Evolutionary conservation across 1,140 invertebrate species (phyloP).

Genomic region (Drosophila ficusphila): DNA sequence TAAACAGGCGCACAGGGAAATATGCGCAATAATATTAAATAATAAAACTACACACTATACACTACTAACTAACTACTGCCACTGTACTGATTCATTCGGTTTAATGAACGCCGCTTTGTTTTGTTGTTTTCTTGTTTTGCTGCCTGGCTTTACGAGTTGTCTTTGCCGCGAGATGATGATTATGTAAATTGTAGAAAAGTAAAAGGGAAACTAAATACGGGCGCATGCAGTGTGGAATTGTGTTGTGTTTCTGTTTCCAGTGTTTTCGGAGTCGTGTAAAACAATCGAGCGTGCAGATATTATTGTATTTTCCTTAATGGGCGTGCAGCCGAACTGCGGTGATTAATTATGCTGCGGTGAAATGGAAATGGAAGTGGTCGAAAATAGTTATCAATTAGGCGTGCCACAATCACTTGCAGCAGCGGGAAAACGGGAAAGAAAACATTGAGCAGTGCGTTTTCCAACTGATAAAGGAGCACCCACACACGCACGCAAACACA

Average conservation of each 20-base stretch:
- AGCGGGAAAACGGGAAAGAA: slow-evolving; percentile 8
- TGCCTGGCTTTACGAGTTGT: too few species aligned
- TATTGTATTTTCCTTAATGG: slow-evolving; percentile 34
- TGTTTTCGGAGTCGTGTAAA: slow-evolving; percentile 23
- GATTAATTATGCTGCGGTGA: slow-evolving; percentile 63
- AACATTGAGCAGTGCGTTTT: slow-evolving; percentile 21
- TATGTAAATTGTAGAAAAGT: slow-evolving; percentile 78
- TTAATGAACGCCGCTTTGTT: slow-evolving; percentile 64
- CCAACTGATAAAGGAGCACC: slow-evolving; percentile 64
- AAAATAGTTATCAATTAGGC: slow-evolving; percentile 75
- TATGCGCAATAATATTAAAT: slow-evolving; percentile 51
- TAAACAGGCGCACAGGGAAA: slow-evolving; percentile 38
- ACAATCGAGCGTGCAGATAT: slow-evolving; percentile 12
- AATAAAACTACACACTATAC: slow-evolving; percentile 60
- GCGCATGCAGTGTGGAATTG: slow-evolving; percentile 23
- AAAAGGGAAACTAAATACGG: slow-evolving; percentile 78
- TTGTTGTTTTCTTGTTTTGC: slow-evolving; percentile 38
- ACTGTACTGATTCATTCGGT: slow-evolving; percentile 26
- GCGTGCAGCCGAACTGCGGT: slow-evolving; percentile 50
- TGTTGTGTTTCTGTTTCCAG: background rate
- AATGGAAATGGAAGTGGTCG: slow-evolving; percentile 43
- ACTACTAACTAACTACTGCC: slow-evolving; percentile 10
- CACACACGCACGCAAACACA: too few species aligned
- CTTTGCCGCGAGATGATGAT: slow-evolving; percentile 68
- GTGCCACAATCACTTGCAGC: slow-evolving; percentile 61